A percentile compares a stretch with the other conserved stretches of the same genome.
phyloP scores from a whole-genome alignment of 1,140 invertebrate genomes.

The Sitobion miscanthi region DNA sequence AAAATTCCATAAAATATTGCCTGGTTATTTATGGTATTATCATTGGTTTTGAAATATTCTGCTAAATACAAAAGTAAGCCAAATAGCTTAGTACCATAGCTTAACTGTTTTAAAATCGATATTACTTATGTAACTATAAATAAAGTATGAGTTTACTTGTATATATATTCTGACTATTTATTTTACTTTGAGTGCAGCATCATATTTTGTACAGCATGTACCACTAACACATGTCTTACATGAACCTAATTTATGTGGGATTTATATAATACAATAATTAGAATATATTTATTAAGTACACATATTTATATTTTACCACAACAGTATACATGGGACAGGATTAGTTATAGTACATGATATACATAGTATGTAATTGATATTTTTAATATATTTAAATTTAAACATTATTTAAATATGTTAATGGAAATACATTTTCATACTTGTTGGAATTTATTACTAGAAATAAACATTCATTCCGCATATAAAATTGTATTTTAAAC shows the following conservation, averaged over 20 bases:
- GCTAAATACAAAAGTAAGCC: no score
- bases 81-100: no score
- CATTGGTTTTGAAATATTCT: no score
- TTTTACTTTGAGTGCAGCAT: not conserved
- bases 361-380: not conserved
- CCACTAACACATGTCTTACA: not conserved
- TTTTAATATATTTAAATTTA: not conserved
- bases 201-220: constrained; percentile 8
- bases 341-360: not conserved
- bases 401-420: not conserved
- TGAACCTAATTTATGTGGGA: not conserved
- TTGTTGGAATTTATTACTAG: no score
- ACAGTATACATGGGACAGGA: not conserved
- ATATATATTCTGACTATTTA: not conserved
- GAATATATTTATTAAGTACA: constrained; percentile 26
- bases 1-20: no score
- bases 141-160: not conserved
- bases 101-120: not conserved
- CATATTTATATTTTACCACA: constrained; percentile 19
- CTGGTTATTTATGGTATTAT: no score
- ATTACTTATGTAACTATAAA: not conserved
- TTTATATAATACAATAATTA: constrained; percentile 21
- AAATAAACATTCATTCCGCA: not conserved
- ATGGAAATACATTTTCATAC: not conserved
- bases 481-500: not conserved